Percentiles rank a stretch among this genome's conserved stretches.
Conservation (phyloP, 2,797 vertebrate genomes). For the Gadopsis bispinosus region DNA sequence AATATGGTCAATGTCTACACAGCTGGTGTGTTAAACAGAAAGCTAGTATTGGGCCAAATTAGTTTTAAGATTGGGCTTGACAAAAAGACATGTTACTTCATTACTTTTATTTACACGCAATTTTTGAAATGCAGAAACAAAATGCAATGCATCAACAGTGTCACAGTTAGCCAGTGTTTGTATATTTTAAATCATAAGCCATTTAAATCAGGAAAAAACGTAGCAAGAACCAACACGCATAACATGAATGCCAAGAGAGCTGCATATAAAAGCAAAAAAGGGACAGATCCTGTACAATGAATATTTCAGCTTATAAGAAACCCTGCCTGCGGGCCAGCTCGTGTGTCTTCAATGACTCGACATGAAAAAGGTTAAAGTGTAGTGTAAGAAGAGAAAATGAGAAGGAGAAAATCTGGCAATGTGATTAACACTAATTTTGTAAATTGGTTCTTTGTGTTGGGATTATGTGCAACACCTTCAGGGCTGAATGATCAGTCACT, state of each 20-base stretch:
- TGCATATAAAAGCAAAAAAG: constrained; percentile 78
- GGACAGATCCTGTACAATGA: constrained; percentile 89
- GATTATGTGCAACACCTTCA: constrained; percentile 49
- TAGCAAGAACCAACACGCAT: constrained; percentile 69
- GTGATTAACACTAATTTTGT: constrained; percentile 35
- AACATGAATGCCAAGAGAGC: constrained; percentile 73
- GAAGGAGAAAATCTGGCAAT: constrained; percentile 51
- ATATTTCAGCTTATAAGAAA: constrained; percentile 83
- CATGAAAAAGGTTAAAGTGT: constrained; percentile 78
- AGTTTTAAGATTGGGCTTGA: background rate
- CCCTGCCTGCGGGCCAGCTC: constrained; percentile 93
- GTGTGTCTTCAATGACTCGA: constrained; percentile 60
- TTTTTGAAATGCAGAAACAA: constrained; percentile 83
- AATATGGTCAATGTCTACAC: background rate
- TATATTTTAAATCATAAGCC: constrained; percentile 80
- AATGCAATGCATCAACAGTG: constrained; percentile 83
- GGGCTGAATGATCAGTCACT: constrained; percentile 55
- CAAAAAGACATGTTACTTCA: constrained; percentile 55
- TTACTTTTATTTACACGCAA: constrained; percentile 86
- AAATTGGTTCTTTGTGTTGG: constrained; percentile 51
- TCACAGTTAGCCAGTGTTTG: constrained; percentile 85
- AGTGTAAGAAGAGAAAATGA: constrained; percentile 62
- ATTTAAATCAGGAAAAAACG: constrained; percentile 66
- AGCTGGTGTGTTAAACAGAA: background rate
- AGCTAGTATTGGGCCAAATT: too few relatives aligned